Conservation (phyloP, 92 coral and sea anemone species). For the Siderastrea siderea region DNA sequence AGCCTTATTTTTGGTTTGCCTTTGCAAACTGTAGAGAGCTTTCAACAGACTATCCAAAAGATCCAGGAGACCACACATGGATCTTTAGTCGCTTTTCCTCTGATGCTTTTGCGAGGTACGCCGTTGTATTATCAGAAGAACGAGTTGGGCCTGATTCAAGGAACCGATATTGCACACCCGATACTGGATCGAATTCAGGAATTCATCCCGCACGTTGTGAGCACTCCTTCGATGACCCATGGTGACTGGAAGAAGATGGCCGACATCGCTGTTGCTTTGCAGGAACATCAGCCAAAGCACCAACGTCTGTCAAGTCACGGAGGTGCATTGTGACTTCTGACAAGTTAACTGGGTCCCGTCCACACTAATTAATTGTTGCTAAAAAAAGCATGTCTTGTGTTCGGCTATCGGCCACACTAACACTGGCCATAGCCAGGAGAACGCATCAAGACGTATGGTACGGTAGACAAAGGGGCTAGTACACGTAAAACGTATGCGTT, state of each 20-base stretch:
- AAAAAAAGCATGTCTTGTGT: no score
- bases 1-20: conserved; percentile 66
- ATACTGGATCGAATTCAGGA: conserved; percentile 57
- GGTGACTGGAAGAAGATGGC: conserved; percentile 59
- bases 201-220: conserved; percentile 56
- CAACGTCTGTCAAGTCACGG: neutral
- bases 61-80: conserved; percentile 39
- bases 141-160: conserved; percentile 38
- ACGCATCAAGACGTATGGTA: no score
- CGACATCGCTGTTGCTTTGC: conserved; percentile 41
- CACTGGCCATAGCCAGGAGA: no score
- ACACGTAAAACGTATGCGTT: no score
- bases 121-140: conserved; percentile 43
- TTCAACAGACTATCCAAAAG: conserved; percentile 31
- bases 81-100: conserved; percentile 47
- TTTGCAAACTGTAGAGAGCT: conserved; percentile 52
- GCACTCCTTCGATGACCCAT: conserved; percentile 34
- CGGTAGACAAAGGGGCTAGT: no score
- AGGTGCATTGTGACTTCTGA: neutral
- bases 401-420: no score
- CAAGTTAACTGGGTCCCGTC: no score
- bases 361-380: no score
- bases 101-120: conserved; percentile 62
- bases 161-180: conserved; percentile 43
- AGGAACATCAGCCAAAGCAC: neutral